A percentile compares a stretch with the other conserved stretches of the same genome.
These are phyloP conservation scores for Ophiothrix spiculata DNA, from an alignment of 35 echinoderm and acorn worm genomes.

Conservation along the genomic window DNA sequence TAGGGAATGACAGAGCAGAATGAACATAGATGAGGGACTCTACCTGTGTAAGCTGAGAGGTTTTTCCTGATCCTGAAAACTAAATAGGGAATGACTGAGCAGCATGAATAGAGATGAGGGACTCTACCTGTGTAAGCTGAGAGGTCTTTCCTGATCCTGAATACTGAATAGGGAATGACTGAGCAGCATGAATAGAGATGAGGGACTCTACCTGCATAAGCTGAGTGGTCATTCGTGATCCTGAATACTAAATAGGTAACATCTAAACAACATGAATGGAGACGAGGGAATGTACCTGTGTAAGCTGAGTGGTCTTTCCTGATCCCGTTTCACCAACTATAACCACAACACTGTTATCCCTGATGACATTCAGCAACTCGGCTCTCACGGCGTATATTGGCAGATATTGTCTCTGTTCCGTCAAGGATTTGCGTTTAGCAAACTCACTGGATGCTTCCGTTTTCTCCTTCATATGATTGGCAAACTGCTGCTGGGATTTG, in stretches of 20 bases:
- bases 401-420: slow-evolving; percentile 82
- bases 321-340: slow-evolving; percentile 99
- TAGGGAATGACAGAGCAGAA: no score
- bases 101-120: no score
- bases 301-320: slow-evolving; percentile 96
- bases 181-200: no score
- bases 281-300: slow-evolving; percentile 85
- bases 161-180: no score
- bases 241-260: slow-evolving; percentile 2
- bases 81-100: no score
- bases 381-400: slow-evolving; percentile 80
- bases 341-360: slow-evolving; percentile 91
- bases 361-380: slow-evolving; percentile 81
- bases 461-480: slow-evolving; percentile 99
- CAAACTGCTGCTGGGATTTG: slow-evolving; percentile 99
- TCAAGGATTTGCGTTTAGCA: slow-evolving; percentile 77
- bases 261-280: background rate
- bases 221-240: background rate
- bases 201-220: background rate
- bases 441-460: slow-evolving; percentile 88
- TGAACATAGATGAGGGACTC: no score
- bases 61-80: no score
- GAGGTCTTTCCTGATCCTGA: no score
- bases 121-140: background rate
- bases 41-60: background rate